Base-by-base conservation (phyloP, 2,113 vertebrate genomes). In the Austrofundulus limnaeus region DNA sequence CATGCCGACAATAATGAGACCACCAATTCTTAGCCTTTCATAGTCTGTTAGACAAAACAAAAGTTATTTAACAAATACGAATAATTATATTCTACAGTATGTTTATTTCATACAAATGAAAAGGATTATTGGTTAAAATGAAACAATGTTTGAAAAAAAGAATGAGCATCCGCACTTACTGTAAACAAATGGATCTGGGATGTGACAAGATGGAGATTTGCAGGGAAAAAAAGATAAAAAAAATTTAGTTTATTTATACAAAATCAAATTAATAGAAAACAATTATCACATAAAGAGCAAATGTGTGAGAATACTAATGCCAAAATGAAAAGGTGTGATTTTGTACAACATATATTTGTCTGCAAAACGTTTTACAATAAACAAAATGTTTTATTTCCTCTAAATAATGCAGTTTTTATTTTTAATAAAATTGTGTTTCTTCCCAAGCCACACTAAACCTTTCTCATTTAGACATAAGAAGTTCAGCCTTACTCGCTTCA, bases 161-260 rank as follows among this genome's bases (percentile, higher is more conserved):
- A 49, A 66, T 24, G 10, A 25, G 23, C 6, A 10, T 61, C 9
- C 34, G 8, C 28, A 91, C 92, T 92, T 84, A 93, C 92, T 91
- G 87, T 93, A 93, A 81, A 79, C 71, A 80, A 93, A 93, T 42
- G 92, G 70, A 80, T 89, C 92, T 93, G 76, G 57, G 34, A 69
- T 24, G 59, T 2, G 57, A 38, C 31, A 10, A 14, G 17, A 59
- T 42, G 38, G 39, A 17, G n/a, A 41, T 15, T 38, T 11, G 25
- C 12, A n/a, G n/a, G n/a, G n/a, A 17, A 24, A 52, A 9, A 54
- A 28, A 34, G 1, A 1, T 0, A 7, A 24, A 57, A 8, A 53
- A 16, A 66, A 8, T 57, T 66, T 49, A 25, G 31, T 41, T 37
- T 19, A 4, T 37, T 56, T 53, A 41, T 41, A 11, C 11, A 51